Evolutionary conservation across 1,140 invertebrate genomes (phyloP), one percentile per base, ranked within the genome.

Genomic region (Calliopsis andreniformis): DNA sequence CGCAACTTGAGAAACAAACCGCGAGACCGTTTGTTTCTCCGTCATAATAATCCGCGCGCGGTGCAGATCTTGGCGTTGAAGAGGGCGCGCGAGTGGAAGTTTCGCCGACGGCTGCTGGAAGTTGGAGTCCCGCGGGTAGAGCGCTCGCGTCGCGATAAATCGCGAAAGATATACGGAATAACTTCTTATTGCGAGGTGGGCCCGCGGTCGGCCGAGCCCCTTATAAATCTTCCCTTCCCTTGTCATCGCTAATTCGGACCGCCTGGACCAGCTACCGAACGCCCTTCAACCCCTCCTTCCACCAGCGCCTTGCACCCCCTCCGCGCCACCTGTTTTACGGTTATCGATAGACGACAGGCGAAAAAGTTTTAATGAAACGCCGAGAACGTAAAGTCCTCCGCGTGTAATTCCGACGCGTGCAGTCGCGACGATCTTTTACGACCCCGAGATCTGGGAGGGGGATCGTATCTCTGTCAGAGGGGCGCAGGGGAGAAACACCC

Each of bases 111-210:
- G 30, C 55, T 51, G 18, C 59, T n/a, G 43, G 75, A 78, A 79
- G 62, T 73, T 79, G n/a, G 63, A 59, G 66, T 78, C 69, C 76
- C 76, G 45, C n/a, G 76, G 47, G 75, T 51, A 71, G 42, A 59
- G 55, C 8, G 20, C 18, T 67, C 55, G 62, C 55, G 76, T 63
- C 78, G 59, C 79, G 79, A 82, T 77, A 78, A 82, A 81, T 82
- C 80, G 76, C 66, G 67, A 49, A 66, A 80, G 80, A 82, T 82
- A 81, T 82, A 82, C 68, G 73, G 80, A 78, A 72, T 78, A 82
- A 82, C 67, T 82, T 82, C 56, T 82, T 82, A 82, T 81, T 82
- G 80, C 79, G 35, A 64, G 35, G 66, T 56, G n/a, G n/a, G n/a
- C n/a, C n/a, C n/a, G 45, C 62, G 51, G 32, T 55, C 49, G 51